phyloP scores from a whole-genome alignment of 2,888 invertebrate species.

The Ophion costatus region DNA sequence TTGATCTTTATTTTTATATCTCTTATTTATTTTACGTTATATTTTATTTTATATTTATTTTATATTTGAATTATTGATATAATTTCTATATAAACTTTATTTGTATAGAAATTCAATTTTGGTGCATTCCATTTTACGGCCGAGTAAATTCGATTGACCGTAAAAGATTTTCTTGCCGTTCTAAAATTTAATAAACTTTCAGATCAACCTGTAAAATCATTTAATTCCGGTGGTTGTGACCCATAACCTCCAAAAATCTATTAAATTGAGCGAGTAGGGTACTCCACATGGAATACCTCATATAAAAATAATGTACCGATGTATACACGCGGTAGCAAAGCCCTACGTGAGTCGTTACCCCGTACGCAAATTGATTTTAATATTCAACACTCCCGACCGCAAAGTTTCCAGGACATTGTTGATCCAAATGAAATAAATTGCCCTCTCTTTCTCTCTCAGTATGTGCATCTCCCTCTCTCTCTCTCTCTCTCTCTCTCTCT shows the following conservation, averaged over 20 bases:
- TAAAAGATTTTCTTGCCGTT: neutral
- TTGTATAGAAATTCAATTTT: too few species aligned
- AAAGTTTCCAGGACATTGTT: conserved; percentile 22
- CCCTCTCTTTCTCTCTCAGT: conserved; percentile 5
- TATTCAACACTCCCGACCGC: conserved; percentile 59
- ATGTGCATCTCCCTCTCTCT: neutral
- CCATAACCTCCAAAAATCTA: neutral
- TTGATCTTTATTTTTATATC: too few species aligned
- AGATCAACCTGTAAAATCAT: neutral
- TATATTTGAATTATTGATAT: too few species aligned
- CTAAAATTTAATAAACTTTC: neutral
- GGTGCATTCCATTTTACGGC: too few species aligned
- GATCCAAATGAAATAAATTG: conserved; percentile 35
- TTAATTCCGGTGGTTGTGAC: neutral
- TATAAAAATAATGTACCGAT: neutral
- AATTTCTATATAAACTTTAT: too few species aligned
- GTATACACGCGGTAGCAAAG: neutral
- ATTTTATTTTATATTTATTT: too few species aligned
- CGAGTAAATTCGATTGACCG: neutral
- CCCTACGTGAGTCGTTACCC: neutral
- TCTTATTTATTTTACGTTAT: too few species aligned
- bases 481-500: neutral
- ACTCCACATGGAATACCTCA: neutral
- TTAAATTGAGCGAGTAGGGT: neutral
- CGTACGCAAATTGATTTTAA: conserved; percentile 72